These are phyloP conservation scores for Girardinus metallicus DNA, from an alignment of 2,797 vertebrate genomes.

Conservation along the genomic window DNA sequence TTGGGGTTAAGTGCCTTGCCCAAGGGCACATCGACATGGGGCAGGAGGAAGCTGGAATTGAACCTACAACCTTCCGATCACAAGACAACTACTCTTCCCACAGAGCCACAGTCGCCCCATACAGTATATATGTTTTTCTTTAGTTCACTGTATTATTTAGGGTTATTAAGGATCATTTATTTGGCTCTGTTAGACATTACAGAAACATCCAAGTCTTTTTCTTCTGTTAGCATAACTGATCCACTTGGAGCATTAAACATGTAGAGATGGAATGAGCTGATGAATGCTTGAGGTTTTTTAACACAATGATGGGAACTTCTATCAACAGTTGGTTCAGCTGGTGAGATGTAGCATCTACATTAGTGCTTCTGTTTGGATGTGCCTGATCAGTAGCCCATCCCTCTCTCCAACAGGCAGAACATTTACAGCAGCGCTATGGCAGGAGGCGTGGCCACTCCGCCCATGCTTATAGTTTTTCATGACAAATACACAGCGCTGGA, in stretches of 20 bases:
- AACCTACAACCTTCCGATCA: too few relatives aligned
- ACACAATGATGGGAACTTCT: not conserved
- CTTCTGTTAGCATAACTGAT: not conserved
- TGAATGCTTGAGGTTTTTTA: not conserved
- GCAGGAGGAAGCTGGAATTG: too few relatives aligned
- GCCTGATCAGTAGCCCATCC: not conserved
- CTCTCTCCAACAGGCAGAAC: constrained; percentile 82
- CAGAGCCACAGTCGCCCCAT: too few relatives aligned
- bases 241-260: not conserved
- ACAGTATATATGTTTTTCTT: not conserved
- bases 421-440: constrained; percentile 93
- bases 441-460: constrained; percentile 91
- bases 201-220: not conserved
- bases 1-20: too few relatives aligned
- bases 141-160: not conserved
- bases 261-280: not conserved
- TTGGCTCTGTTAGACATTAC: not conserved
- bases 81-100: too few relatives aligned
- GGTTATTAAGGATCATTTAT: not conserved
- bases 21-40: too few relatives aligned
- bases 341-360: not conserved
- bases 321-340: not conserved
- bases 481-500: constrained; percentile 89
- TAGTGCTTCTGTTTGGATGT: not conserved
- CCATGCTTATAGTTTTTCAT: constrained; percentile 95